Base-by-base conservation (phyloP, 2,888 invertebrate genomes). In the Zhengitettix transpicula region DNA sequence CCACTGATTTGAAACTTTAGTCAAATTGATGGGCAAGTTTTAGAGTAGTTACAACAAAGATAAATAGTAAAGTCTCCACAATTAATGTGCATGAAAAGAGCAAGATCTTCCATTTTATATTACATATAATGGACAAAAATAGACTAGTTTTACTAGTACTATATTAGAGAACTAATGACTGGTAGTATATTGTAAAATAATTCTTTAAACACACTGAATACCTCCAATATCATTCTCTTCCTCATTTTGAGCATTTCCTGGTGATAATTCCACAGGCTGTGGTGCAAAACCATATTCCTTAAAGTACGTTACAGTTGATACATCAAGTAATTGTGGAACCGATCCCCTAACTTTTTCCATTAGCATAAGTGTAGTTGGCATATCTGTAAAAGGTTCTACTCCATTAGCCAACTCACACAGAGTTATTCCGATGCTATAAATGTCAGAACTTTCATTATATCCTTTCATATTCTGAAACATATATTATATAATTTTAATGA, bases 371-470 rank as follows among this genome's bases (percentile, higher is more conserved):
- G 94, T 90, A n/a, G 84, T 84, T 9, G 88, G 81, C 68, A 90
- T 85, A 66, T 89, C 90, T 0, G 83, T 81, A 74, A 90, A 95
- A 0, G 94, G 94, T 65, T 89, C 88, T 42, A 86, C 81, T 0
- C 95, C 94, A 74, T 95, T 95, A 52, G 87, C 91, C 61, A 92
- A 74, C 74, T 93, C 93, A 71, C 93, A 94, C 55, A 86, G 81
- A 8, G 89, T 79, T 64, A 95, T 88, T 28, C 96, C 96, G 52
- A 94, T 69, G 62, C 94, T 94, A 71, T 96, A 96, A 14, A 94
- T 84, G 73, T 96, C 96, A 0, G 92, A 89, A 66, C 88, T 88
- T 69, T 86, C 86, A 68, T 89, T 87, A 71, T 94, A 96, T 5
- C 96, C 95, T 68, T 81, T 78, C 47, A 92, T 74, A 73, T 91